Percentiles rank a stretch among this genome's conserved stretches.
Conservation (phyloP, 64 coral and sea anemone genomes). For the Trachythela sp. region DNA sequence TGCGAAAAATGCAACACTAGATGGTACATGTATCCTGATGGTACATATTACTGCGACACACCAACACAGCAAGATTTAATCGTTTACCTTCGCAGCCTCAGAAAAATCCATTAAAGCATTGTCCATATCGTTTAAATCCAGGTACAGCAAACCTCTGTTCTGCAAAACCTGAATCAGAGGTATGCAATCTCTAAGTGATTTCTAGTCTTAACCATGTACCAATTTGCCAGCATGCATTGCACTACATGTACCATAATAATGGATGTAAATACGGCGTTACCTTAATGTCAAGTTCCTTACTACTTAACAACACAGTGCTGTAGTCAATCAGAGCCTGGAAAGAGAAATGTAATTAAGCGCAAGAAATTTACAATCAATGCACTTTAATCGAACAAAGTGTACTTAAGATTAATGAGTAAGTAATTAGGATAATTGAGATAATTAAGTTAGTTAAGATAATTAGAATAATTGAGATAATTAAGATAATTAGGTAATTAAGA, state of each 20-base stretch:
- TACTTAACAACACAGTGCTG: conserved; percentile 81
- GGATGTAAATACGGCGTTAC: conserved; percentile 6
- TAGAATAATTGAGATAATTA: too few relatives aligned
- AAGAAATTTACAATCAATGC: too few relatives aligned
- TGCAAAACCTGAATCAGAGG: conserved; percentile 76
- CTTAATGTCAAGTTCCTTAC: conserved; percentile 68
- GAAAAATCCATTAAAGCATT: conserved; percentile 84
- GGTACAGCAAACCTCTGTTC: conserved; percentile 86
- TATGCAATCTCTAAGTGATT: too few relatives aligned
- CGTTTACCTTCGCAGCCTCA: conserved; percentile 64
- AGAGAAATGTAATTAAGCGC: neutral
- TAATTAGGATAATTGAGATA: too few relatives aligned
- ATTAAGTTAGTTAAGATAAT: too few relatives aligned
- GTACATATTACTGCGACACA: too few relatives aligned
- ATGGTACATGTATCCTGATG: too few relatives aligned
- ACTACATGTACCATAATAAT: neutral
- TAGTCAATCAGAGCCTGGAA: conserved; percentile 97
- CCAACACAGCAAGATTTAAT: neutral
- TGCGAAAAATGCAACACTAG: too few relatives aligned
- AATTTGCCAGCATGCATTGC: too few relatives aligned
- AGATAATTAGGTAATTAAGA: too few relatives aligned
- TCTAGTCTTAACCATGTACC: too few relatives aligned
- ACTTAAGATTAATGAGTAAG: conserved; percentile 6
- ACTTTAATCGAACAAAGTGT: too few relatives aligned
- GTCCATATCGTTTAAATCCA: conserved; percentile 79